Conservation (phyloP, 2,797 vertebrate genomes). For the Rhinatrema bivittatum region DNA sequence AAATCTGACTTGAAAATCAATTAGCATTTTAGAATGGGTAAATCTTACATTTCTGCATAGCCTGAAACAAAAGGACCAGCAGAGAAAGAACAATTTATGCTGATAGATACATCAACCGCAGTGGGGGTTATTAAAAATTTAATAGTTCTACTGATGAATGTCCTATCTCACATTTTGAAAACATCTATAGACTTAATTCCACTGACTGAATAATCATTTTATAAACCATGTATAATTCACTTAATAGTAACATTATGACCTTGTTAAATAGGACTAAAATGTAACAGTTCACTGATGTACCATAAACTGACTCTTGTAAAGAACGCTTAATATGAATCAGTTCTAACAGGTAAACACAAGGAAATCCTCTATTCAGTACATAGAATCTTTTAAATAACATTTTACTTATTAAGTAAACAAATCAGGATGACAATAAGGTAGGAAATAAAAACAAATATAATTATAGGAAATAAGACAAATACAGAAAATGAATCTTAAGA, state of each 20-base stretch:
- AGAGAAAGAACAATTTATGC: conserved; percentile 50
- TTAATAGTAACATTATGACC: conserved; percentile 38
- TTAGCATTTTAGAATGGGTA: no score
- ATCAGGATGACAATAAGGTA: no score
- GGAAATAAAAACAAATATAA: no score
- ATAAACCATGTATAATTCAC: conserved; percentile 61
- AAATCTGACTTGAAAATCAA: no score
- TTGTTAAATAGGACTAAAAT: conserved; percentile 45
- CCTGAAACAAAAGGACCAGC: conserved; percentile 26
- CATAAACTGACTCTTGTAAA: conserved; percentile 18
- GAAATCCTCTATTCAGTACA: not conserved
- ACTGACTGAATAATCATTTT: conserved; percentile 66
- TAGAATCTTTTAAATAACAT: no score
- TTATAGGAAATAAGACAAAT: no score
- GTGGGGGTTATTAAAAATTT: conserved; percentile 62
- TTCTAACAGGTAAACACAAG: not conserved
- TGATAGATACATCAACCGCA: conserved; percentile 46
- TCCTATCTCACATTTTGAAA: conserved; percentile 58
- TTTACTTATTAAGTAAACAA: no score
- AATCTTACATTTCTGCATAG: no score
- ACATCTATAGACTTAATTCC: conserved; percentile 60
- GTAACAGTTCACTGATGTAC: conserved; percentile 45
- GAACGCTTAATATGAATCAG: conserved; percentile 11
- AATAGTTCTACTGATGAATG: conserved; percentile 61
- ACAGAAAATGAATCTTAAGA: no score